Evolutionary conservation across 1,140 invertebrate species (phyloP), one percentile per base, ranked within the genome.

Genomic region (Bombus huntii): DNA sequence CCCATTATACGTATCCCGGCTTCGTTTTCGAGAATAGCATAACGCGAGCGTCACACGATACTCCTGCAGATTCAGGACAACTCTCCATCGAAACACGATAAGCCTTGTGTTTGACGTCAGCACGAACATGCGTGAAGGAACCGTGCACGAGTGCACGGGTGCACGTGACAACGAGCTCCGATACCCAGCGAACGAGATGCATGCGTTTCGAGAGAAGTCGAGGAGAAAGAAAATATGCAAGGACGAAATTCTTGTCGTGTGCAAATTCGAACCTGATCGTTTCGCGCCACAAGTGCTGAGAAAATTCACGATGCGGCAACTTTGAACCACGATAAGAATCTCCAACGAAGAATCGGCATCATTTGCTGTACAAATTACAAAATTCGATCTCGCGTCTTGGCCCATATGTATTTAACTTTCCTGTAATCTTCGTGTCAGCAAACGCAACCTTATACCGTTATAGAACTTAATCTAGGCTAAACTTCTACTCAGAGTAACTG

Each of bases 31-130:
- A 85, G 68, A 80, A 80, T 53, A 72, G 57, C 10, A 31, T 57
- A 37, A 10, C 39, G 39, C 76, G 39, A 62, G 47, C 57, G 76
- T 72, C 76, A 80, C 39, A 70, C 6, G 77, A 80, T 80, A 80
- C 77, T 65, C 53, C 68, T 79, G 68, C 83, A 59, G 53, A 85
- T 80, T 80, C 83, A 85, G 83, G 57, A 73, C 77, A 73, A 57
- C 83, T 80, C 68, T 80, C 39, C 83, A 34, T 44, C 76, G 83
- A 79, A 85, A 85, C 39, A 80, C 83, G 83, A 85, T 85, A 85
- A 85, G 66, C 22, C 76, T 71, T 57, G 66, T 31, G n/a, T 53
- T 80, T 62, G 57, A 80, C 77, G 77, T 85, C 83, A 85, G 57
- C 74, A 47, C 4, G 72, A 53, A 66, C 39, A 76, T 47, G 59